Conservation (phyloP, 2,113 vertebrate genomes). For the Lepus europaeus region DNA sequence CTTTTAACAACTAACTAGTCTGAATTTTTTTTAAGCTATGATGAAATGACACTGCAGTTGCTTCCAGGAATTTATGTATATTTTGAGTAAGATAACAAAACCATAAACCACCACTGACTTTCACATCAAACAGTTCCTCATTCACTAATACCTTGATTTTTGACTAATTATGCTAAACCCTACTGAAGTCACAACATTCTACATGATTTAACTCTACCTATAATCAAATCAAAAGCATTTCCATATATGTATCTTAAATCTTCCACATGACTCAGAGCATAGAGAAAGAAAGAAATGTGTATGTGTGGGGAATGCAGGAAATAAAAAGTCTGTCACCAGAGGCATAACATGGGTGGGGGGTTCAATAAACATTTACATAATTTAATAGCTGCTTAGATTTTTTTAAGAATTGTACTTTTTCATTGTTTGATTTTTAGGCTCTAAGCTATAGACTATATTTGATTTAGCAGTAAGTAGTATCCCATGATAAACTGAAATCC, state of each 20-base stretch:
- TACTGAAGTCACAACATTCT: conserved; percentile 10
- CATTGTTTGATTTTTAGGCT: background rate
- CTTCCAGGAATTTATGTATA: background rate
- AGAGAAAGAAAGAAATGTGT: background rate
- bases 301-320: background rate
- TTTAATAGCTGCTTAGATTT: conserved; percentile 1
- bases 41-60: conserved; percentile 1
- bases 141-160: conserved; percentile 43
- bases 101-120: conserved; percentile 19
- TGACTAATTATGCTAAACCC: background rate
- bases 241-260: conserved; percentile 10
- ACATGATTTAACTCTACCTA: conserved; percentile 6
- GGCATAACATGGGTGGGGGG: background rate
- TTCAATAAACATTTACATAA: conserved; percentile 31
- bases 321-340: conserved; percentile 23
- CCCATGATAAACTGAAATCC: conserved; percentile 7
- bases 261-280: background rate
- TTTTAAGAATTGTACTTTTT: conserved; percentile 36
- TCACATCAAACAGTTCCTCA: conserved; percentile 8
- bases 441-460: background rate
- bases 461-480: conserved; percentile 9
- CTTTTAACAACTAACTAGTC: background rate
- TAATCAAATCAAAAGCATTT: conserved; percentile 41
- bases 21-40: conserved; percentile 33
- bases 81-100: conserved; percentile 52